Percentiles rank a stretch among this genome's conserved stretches.
Conservation (phyloP, 1,140 invertebrate genomes). For the Leguminivora glycinivorella region DNA sequence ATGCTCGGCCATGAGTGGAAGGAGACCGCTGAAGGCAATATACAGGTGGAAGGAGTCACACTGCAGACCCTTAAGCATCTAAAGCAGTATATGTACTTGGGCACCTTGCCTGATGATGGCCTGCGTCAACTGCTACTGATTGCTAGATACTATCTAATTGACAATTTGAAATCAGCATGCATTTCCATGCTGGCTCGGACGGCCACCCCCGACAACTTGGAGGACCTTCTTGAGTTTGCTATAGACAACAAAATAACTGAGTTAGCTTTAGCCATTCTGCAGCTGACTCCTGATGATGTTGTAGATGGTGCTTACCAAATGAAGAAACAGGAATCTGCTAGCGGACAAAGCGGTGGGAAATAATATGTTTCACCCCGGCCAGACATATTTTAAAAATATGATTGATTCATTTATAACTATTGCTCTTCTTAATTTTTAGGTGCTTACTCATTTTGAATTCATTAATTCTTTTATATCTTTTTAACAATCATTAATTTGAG, state of each 20-base stretch:
- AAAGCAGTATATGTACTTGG: conserved; percentile 46
- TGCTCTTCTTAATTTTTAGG: too few species aligned
- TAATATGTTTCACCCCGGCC: neutral
- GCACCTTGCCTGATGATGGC: conserved; percentile 39
- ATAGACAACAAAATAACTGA: neutral
- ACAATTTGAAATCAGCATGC: conserved; percentile 41
- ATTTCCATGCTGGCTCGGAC: conserved; percentile 24
- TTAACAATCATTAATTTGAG: too few species aligned
- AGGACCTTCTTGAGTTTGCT: neutral
- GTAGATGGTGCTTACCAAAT: neutral
- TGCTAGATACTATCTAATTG: conserved; percentile 46
- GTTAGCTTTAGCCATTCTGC: neutral
- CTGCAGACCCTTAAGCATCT: conserved; percentile 38
- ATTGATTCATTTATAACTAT: too few species aligned
- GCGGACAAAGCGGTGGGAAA: neutral
- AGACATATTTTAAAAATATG: too few species aligned
- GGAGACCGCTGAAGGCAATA: conserved; percentile 38
- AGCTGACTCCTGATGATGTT: neutral
- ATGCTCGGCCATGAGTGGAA: conserved; percentile 46
- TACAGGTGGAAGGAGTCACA: conserved; percentile 40
- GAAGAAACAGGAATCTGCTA: neutral
- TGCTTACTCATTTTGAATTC: too few species aligned
- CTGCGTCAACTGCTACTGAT: conserved; percentile 41
- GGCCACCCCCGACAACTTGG: neutral
- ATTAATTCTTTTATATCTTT: too few species aligned